Percentiles rank a stretch among this genome's conserved stretches.
Evolutionary conservation across 35 echinoderm and acorn worm species (phyloP).

Genomic region (Anneissia japonica): DNA sequence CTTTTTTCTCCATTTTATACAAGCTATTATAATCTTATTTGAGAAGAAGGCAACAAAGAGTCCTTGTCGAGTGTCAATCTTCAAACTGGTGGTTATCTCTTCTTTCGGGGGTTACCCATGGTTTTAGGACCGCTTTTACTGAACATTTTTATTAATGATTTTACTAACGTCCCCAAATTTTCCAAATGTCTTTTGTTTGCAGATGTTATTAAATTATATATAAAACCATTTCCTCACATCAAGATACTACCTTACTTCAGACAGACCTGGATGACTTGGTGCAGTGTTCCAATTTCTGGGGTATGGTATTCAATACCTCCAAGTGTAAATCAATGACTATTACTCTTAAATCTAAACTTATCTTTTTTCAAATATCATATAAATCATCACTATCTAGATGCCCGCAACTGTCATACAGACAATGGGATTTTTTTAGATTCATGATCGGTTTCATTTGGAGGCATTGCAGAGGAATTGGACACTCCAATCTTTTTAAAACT

Average conservation of each 20-base stretch:
- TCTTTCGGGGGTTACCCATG: background rate
- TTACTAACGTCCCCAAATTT: background rate
- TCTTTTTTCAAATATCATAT: background rate
- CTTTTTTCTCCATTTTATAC: no score
- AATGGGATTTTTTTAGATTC: background rate
- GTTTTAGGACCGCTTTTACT: background rate
- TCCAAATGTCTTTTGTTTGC: background rate
- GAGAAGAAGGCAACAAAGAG: background rate
- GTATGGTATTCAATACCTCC: background rate
- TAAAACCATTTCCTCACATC: background rate
- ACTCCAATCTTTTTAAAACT: background rate
- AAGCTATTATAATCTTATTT: background rate
- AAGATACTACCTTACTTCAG: background rate
- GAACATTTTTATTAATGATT: background rate
- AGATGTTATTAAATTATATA: background rate
- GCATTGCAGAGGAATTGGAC: background rate
- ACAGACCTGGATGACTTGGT: background rate
- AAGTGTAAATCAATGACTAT: background rate
- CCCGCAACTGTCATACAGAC: background rate
- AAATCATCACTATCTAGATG: background rate
- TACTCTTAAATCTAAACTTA: background rate
- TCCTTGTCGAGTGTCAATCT: background rate
- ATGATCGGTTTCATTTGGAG: background rate
- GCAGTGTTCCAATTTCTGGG: background rate
- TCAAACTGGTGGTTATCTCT: background rate